These are phyloP conservation scores for Eristalis pertinax DNA, from an alignment of 2,888 invertebrate genomes.

Conservation along the genomic window DNA sequence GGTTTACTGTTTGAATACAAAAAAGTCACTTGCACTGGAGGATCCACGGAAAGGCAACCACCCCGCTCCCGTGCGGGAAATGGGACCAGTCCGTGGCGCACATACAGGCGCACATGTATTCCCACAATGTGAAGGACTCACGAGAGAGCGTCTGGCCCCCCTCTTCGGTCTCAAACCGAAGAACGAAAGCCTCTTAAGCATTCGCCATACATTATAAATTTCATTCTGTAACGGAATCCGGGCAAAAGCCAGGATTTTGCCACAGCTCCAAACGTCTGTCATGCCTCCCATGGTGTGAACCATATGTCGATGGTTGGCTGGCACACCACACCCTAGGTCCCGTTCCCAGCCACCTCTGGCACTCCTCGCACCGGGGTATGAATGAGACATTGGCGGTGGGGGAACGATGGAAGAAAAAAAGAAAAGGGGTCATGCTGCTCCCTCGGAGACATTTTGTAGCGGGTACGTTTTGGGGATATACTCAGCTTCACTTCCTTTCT, in stretches of 20 bases:
- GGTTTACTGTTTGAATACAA: conserved; percentile 72
- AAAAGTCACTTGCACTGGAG: conserved; percentile 66
- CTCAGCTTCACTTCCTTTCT: conserved; percentile 47
- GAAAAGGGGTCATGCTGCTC: conserved; percentile 50
- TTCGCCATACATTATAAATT: conserved; percentile 75
- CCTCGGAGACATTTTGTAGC: conserved; percentile 29
- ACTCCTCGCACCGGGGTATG: conserved; percentile 6
- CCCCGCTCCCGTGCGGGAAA: conserved; percentile 54
- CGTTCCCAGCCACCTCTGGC: background rate
- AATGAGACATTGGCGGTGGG: conserved; percentile 5
- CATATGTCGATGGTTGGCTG: conserved; percentile 67
- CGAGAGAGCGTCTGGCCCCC: conserved; percentile 51
- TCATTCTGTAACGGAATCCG: conserved; percentile 73
- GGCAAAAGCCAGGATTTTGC: conserved; percentile 72
- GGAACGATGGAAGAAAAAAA: background rate
- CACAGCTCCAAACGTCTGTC: conserved; percentile 68
- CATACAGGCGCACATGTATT: conserved; percentile 39
- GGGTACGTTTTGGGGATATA: conserved; percentile 32
- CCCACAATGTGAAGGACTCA: conserved; percentile 57
- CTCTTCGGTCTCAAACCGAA: conserved; percentile 31
- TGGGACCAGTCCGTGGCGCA: conserved; percentile 33
- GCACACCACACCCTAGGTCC: conserved; percentile 18
- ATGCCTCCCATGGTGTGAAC: conserved; percentile 71
- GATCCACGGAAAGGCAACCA: conserved; percentile 48
- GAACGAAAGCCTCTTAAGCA: conserved; percentile 74